Evolutionary conservation across 1,140 invertebrate species (phyloP).

Genomic region (Capitella teleta): DNA sequence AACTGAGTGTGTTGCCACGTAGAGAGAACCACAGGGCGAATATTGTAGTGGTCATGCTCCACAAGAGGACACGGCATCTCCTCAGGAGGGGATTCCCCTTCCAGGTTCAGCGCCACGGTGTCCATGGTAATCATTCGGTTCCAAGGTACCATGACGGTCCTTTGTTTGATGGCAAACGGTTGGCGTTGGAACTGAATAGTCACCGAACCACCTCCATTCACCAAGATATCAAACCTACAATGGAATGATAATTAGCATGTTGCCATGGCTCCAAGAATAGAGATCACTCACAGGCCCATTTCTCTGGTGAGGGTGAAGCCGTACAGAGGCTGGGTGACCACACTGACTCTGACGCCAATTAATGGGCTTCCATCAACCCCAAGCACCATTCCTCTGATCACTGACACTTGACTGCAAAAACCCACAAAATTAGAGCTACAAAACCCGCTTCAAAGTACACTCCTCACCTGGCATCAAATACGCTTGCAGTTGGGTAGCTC

Average conservation of each 20-base stretch:
- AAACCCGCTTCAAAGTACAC: not conserved
- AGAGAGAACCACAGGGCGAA: constrained; percentile 86
- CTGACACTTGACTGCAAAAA: constrained; percentile 80
- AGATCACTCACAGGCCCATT: constrained; percentile 77
- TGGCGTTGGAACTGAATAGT: constrained; percentile 85
- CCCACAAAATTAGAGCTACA: too few species aligned
- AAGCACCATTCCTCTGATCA: constrained; percentile 84
- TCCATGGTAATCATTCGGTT: constrained; percentile 65
- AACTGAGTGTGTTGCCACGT: constrained; percentile 91
- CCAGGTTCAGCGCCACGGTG: constrained; percentile 60
- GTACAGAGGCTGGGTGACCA: constrained; percentile 78
- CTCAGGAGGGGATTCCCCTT: constrained; percentile 32
- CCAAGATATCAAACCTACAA: constrained; percentile 91
- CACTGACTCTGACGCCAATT: constrained; percentile 86
- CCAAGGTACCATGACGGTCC: constrained; percentile 89
- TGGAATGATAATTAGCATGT: not conserved
- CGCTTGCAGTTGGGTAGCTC: constrained; percentile 84
- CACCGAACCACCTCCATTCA: constrained; percentile 92
- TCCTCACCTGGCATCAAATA: constrained; percentile 89
- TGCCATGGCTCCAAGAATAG: not conserved
- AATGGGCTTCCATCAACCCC: constrained; percentile 81
- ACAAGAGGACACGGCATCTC: constrained; percentile 32
- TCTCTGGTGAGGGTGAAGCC: constrained; percentile 87
- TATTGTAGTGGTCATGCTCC: constrained; percentile 81
- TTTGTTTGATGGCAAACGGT: constrained; percentile 77